Evolutionary conservation across 2,113 vertebrate genomes (phyloP).

Genomic region (Pimephales promelas): DNA sequence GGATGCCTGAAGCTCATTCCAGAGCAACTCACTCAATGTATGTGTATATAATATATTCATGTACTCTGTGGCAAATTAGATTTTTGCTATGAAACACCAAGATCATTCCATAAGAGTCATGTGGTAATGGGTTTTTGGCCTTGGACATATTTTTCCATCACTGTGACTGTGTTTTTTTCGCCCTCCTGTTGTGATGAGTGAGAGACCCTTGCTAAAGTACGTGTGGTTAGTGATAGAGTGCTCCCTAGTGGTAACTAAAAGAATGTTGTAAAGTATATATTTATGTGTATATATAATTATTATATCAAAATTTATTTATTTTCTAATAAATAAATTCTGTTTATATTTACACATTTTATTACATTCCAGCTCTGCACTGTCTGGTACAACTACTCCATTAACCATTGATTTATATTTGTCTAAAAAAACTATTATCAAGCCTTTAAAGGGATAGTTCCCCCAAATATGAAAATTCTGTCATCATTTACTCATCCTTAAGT

Average conservation of each 20-base stretch:
- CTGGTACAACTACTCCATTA: background rate
- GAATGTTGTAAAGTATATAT: no score
- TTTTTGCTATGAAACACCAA: slow-evolving; percentile 13
- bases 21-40: slow-evolving; percentile 10
- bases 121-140: slow-evolving; percentile 15
- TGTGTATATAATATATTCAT: slow-evolving; percentile 15
- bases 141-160: background rate
- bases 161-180: background rate
- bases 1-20: slow-evolving; percentile 8
- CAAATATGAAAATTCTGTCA: no score
- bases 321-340: no score
- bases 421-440: no score
- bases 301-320: no score
- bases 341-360: background rate
- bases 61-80: background rate
- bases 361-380: background rate
- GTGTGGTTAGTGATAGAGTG: slow-evolving; percentile 35
- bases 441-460: no score
- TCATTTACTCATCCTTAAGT: no score
- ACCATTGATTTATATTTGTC: background rate
- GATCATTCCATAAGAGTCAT: slow-evolving; percentile 9
- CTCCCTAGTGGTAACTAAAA: slow-evolving; percentile 43
- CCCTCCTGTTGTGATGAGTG: slow-evolving; percentile 1
- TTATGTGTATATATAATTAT: no score
- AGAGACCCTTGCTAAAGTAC: background rate